These are phyloP conservation scores for Corynorhinus townsendii DNA, from an alignment of 2,113 vertebrate species.

Conservation along the genomic window DNA sequence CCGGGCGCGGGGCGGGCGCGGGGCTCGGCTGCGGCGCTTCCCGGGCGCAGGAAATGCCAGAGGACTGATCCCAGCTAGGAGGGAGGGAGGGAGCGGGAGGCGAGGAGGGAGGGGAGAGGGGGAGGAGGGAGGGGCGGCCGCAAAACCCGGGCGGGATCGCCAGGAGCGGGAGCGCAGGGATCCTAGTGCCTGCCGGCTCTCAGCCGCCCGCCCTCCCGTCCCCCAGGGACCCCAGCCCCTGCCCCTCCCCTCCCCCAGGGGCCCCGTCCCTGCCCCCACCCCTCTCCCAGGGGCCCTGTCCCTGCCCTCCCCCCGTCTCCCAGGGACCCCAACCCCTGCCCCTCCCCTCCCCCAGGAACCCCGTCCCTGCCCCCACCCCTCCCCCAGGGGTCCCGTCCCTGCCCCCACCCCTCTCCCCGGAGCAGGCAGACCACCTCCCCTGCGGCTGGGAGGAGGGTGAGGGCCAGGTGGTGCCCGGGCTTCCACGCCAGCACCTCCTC, in stretches of 20 bases:
- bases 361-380: too few relatives aligned
- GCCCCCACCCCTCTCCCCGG: too few relatives aligned
- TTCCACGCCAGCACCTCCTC: too few relatives aligned
- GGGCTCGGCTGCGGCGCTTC: conserved; percentile 41
- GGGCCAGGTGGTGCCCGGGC: too few relatives aligned
- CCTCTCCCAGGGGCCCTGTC: fast-evolving
- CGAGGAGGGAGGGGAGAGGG: not conserved
- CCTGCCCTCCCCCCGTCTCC: too few relatives aligned
- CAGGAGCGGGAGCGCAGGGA: not conserved
- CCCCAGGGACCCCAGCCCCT: fast-evolving
- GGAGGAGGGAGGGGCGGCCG: conserved; percentile 17
- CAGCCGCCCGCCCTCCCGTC: not conserved
- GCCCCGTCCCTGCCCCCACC: fast-evolving
- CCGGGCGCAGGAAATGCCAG: conserved; percentile 67
- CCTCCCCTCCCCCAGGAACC: too few relatives aligned
- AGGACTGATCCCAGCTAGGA: conserved; percentile 7
- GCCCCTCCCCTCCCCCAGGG: too few relatives aligned
- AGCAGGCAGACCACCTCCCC: too few relatives aligned
- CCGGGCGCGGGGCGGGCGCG: not conserved
- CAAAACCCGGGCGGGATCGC: conserved; percentile 62
- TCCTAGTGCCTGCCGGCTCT: not conserved
- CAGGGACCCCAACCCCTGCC: too few relatives aligned
- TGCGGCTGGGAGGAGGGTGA: too few relatives aligned
- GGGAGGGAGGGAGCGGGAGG: not conserved
- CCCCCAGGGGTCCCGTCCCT: too few relatives aligned